Evolutionary conservation across 2,797 vertebrate genomes (phyloP).

Genomic region (Chiroxiphia lanceolata): DNA sequence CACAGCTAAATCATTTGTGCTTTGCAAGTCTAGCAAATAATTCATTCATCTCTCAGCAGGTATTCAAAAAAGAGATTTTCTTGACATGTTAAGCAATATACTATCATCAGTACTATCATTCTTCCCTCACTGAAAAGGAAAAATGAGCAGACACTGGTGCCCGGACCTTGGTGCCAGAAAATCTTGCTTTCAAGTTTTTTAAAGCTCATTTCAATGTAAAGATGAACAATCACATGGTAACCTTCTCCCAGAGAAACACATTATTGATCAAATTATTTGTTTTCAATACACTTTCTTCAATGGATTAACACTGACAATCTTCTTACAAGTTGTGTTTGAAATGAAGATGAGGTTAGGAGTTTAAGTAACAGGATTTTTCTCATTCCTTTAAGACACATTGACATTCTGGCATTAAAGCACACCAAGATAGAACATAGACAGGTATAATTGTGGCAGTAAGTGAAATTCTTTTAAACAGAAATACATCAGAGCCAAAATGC

Average conservation of each 20-base stretch:
- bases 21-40: slow-evolving; percentile 8
- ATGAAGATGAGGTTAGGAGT: neutral
- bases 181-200: neutral
- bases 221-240: neutral
- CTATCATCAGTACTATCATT: neutral
- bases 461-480: neutral
- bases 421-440: neutral
- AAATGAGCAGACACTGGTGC: neutral
- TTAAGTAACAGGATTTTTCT: neutral
- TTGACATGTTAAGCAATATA: neutral
- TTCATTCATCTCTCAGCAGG: neutral
- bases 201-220: neutral
- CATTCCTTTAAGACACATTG: neutral
- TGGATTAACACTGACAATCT: neutral
- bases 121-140: neutral
- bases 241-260: neutral
- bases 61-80: neutral
- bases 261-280: neutral
- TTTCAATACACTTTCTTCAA: neutral
- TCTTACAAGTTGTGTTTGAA: neutral
- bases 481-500: neutral
- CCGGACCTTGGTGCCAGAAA: neutral
- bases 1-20: neutral
- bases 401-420: neutral
- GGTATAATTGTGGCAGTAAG: neutral